phyloP scores from a whole-genome alignment of 2,888 invertebrate species.

The Zelleria hepariella region DNA sequence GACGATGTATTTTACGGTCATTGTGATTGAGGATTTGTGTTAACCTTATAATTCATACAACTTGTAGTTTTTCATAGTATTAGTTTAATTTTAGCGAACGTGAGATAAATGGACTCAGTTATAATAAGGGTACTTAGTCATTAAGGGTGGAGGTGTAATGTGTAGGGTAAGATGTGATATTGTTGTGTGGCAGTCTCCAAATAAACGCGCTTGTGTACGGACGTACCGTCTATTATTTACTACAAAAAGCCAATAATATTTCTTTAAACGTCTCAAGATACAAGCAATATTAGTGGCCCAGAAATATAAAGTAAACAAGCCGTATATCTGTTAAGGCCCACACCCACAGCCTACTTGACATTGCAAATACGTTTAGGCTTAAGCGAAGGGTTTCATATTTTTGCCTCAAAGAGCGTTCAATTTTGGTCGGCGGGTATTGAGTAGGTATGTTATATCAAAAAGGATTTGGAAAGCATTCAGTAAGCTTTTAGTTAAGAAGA shows the following conservation, averaged over 20 bases:
- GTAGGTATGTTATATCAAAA: not conserved
- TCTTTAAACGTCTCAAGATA: not conserved
- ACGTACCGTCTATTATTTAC: not conserved
- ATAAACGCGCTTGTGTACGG: no score
- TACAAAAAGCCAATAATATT: constrained; percentile 8
- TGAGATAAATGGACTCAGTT: not conserved
- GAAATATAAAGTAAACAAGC: not conserved
- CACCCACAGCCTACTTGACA: not conserved
- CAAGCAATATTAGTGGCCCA: not conserved
- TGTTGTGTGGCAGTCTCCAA: no score
- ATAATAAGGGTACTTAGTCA: not conserved
- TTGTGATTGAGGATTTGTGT: not conserved
- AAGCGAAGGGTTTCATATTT: not conserved
- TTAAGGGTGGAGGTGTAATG: not conserved
- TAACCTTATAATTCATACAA: not conserved
- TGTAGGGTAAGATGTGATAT: not conserved
- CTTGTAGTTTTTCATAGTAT: not conserved
- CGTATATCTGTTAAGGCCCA: not conserved
- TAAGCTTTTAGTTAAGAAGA: not conserved
- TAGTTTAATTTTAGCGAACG: not conserved
- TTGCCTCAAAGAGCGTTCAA: not conserved
- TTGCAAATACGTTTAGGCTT: not conserved
- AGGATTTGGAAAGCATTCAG: not conserved
- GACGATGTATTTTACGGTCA: not conserved
- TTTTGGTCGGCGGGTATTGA: not conserved